Base-by-base conservation (phyloP, 2,888 invertebrate genomes). In the Phortica okadai region DNA sequence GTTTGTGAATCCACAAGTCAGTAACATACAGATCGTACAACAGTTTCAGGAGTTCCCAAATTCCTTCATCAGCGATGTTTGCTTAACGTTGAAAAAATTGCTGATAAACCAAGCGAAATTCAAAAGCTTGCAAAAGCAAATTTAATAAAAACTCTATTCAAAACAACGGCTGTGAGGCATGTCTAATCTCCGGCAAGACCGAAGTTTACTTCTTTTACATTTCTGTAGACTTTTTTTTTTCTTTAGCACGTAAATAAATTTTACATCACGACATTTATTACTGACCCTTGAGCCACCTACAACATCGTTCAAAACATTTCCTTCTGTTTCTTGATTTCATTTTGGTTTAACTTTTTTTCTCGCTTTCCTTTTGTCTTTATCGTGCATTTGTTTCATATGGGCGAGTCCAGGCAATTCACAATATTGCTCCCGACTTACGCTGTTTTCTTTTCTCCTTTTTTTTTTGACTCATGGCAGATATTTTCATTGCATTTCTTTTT, bases 211-310 rank as follows among this genome's bases (percentile, higher is more conserved):
- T 50, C 10, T 50, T 50, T 3, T 6, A 50, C 14, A 16, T 59
- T 59, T 59, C 21, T 62, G n/a, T 7, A 6, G 6, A 8, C 21
- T 59, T 59, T 59, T 59, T 62, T 62, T 62, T 21, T 16, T 7
- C 25, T 25, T 21, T n/a, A 82, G 88, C 85, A 88, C 85, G 87
- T 87, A 87, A 85, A 85, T 85, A 85, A 88, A 85, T 85, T 88
- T 85, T 80, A 84, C 84, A 87, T 87, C 85, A 88, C 88, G 85
- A 88, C 85, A 88, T 85, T 85, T 85, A 85, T 85, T 85, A 85
- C 85, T 85, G 85, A 84, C 85, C 85, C 85, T 87, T 88, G 85
- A 85, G 88, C 83, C 80, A 67, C 72, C 79, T 78, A 67, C 79
- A 76, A 79, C 73, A 78, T 10, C 21, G 21, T 6, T 62, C 11